Evolutionary conservation across 2,113 vertebrate species (phyloP).

Genomic region (Otis tarda): DNA sequence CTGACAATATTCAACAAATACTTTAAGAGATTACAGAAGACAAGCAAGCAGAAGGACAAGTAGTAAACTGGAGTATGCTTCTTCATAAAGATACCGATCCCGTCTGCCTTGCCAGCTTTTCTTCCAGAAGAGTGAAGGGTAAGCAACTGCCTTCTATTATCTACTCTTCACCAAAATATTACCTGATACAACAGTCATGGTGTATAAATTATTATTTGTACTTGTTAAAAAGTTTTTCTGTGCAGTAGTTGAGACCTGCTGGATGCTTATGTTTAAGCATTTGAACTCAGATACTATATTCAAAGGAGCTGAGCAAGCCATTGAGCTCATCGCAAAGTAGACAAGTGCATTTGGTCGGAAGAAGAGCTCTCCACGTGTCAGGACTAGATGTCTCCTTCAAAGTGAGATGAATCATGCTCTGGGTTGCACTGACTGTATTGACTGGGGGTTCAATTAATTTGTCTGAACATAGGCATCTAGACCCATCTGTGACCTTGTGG

Average conservation of each 20-base stretch:
- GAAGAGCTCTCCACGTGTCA: neutral
- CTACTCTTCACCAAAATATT: neutral
- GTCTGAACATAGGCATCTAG: neutral
- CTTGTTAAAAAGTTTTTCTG: neutral
- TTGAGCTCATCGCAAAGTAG: neutral
- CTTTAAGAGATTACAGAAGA: neutral
- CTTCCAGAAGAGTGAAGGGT: neutral
- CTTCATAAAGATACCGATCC: neutral
- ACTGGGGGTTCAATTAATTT: neutral
- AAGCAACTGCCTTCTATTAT: neutral
- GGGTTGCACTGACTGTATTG: neutral
- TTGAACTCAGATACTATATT: neutral
- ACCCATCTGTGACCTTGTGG: neutral
- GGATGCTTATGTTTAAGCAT: neutral
- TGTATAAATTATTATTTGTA: neutral
- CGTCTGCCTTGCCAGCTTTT: neutral
- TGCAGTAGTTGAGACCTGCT: neutral
- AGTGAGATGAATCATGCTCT: fast-evolving
- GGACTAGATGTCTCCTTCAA: fast-evolving
- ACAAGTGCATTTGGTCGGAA: neutral
- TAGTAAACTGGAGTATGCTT: neutral
- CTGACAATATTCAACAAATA: neutral
- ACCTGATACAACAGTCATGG: neutral
- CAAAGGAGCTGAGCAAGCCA: neutral
- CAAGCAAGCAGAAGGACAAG: neutral